Evolutionary conservation across 2,113 vertebrate genomes (phyloP).

Genomic region (Bubo scandiacus): DNA sequence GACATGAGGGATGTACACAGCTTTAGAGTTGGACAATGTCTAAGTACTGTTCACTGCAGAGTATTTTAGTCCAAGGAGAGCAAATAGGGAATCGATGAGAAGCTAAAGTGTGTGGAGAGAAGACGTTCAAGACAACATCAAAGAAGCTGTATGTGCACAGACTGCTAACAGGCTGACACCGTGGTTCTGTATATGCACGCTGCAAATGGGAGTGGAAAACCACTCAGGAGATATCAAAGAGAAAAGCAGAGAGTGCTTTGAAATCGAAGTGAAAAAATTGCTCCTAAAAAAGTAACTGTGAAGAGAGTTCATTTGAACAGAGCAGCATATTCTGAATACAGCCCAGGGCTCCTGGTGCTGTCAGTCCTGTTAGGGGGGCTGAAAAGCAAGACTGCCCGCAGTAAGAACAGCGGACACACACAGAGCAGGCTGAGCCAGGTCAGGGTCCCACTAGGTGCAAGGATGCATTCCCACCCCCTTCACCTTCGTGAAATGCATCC

Average conservation of each 20-base stretch:
- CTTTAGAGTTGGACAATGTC: not conserved
- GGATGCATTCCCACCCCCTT: not conserved
- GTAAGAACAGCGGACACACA: not conserved
- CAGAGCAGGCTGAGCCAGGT: not conserved
- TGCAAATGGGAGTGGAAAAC: not conserved
- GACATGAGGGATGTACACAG: not conserved
- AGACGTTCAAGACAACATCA: not conserved
- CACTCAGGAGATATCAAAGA: not conserved
- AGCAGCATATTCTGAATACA: not conserved
- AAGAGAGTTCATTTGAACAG: not conserved
- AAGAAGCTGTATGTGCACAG: not conserved
- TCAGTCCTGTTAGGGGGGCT: not conserved
- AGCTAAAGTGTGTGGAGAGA: not conserved
- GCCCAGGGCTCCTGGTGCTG: not conserved
- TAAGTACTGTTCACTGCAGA: not conserved
- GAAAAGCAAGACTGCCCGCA: not conserved
- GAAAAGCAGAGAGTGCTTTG: not conserved
- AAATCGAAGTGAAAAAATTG: not conserved
- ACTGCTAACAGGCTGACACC: conserved; percentile 5
- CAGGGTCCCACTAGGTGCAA: not conserved
- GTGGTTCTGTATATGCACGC: not conserved
- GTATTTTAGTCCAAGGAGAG: not conserved
- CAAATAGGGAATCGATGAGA: not conserved
- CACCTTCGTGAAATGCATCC: not conserved
- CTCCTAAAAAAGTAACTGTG: not conserved